Conservation (phyloP, 1,140 invertebrate species). For the Ceratina calcarata region DNA sequence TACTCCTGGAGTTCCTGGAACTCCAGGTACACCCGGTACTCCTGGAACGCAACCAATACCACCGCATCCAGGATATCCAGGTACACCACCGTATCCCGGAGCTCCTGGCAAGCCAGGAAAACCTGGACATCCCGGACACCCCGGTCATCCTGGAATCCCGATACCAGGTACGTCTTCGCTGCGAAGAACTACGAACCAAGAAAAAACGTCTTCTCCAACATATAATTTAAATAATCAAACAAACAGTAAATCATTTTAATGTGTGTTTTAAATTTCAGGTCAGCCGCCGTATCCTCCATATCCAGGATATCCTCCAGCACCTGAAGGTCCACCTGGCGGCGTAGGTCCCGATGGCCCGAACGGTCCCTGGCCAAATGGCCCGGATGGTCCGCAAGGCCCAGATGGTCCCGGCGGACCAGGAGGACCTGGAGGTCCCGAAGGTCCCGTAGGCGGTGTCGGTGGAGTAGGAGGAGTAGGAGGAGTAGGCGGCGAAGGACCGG, state of each 20-base stretch:
- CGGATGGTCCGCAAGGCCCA: conserved; percentile 46
- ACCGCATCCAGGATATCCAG: background rate
- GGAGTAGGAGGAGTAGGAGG: conserved; percentile 55
- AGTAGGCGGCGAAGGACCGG: conserved; percentile 53
- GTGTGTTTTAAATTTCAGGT: conserved; percentile 37
- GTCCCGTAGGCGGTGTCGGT: conserved; percentile 53
- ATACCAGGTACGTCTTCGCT: conserved; percentile 2
- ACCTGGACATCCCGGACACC: conserved; percentile 43
- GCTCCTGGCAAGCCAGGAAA: background rate
- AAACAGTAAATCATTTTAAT: no score
- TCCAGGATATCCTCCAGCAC: conserved; percentile 28
- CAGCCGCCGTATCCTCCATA: conserved; percentile 50
- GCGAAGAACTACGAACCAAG: no score
- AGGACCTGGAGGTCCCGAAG: conserved; percentile 6
- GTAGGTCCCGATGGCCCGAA: conserved; percentile 38
- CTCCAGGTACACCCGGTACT: background rate
- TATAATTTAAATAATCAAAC: no score
- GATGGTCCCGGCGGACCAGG: conserved; percentile 29
- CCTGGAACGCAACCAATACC: background rate
- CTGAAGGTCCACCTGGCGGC: conserved; percentile 14
- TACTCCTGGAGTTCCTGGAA: background rate
- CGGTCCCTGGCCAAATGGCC: conserved; percentile 28
- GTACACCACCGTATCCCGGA: background rate
- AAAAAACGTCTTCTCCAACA: no score
- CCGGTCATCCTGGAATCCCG: conserved; percentile 27